A percentile compares a stretch with the other conserved stretches of the same genome.
Conservation (phyloP, 2,797 vertebrate species). For the Gymnocypris eckloni region DNA sequence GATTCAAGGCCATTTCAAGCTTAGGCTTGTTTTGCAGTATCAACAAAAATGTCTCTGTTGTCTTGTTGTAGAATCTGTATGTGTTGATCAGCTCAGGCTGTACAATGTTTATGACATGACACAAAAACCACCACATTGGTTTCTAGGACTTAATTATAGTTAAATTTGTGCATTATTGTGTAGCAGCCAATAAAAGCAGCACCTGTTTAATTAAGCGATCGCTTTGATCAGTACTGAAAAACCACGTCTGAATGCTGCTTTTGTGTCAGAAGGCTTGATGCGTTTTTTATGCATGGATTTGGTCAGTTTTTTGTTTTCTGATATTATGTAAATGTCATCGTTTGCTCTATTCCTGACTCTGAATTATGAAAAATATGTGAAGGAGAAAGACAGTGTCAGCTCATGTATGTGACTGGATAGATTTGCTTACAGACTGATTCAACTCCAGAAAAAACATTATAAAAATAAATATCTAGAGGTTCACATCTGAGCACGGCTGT, state of each 20-base stretch:
- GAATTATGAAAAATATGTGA: not conserved
- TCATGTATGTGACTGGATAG: not conserved
- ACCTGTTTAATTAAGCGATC: not conserved
- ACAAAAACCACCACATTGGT: not conserved
- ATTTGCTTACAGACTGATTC: not conserved
- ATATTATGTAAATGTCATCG: not conserved
- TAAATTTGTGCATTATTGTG: not conserved
- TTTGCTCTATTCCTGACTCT: not conserved
- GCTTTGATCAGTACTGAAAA: not conserved
- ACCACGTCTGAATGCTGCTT: not conserved
- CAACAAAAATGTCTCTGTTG: not conserved
- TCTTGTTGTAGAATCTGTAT: not conserved
- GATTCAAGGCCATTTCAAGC: not conserved
- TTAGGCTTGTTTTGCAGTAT: not conserved
- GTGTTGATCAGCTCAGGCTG: not conserved
- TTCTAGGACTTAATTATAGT: not conserved
- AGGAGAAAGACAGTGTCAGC: not conserved
- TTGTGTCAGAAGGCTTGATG: not conserved
- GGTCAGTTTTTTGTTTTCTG: not conserved
- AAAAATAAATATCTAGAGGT: slow-evolving; percentile 1
- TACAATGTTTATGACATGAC: not conserved
- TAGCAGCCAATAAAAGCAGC: not conserved
- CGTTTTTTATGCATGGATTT: not conserved
- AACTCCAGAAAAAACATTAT: not conserved
- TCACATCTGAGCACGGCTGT: not conserved